Conservation (phyloP, 2,797 vertebrate genomes). For the Lophotriccus pileatus region DNA sequence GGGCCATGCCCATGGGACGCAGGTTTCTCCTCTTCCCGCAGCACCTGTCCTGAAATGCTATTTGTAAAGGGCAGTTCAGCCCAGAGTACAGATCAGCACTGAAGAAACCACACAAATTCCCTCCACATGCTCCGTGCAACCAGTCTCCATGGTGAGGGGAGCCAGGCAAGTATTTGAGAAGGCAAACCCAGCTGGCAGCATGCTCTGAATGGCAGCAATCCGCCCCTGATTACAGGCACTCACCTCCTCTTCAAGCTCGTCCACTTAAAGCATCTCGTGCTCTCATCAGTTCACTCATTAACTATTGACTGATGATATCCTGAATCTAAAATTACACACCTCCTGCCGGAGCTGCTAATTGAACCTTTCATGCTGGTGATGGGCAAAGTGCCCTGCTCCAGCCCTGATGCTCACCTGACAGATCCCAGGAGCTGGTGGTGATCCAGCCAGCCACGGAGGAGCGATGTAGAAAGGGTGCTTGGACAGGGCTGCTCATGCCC, state of each 20-base stretch:
- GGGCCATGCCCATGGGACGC: no score
- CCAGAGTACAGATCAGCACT: not conserved
- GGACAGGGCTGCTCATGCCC: not conserved
- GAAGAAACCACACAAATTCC: not conserved
- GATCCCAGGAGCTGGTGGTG: accelerated
- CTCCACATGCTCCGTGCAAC: accelerated
- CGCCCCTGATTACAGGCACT: slow-evolving; percentile 60
- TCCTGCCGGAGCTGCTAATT: slow-evolving; percentile 59
- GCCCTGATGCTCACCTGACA: not conserved
- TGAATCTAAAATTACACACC: slow-evolving; percentile 68
- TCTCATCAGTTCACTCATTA: slow-evolving; percentile 71
- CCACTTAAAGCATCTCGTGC: slow-evolving; percentile 27
- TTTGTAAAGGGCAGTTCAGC: not conserved
- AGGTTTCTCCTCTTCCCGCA: not conserved
- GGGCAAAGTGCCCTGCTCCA: slow-evolving; percentile 20
- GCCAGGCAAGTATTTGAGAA: slow-evolving; percentile 16
- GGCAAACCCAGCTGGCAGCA: slow-evolving; percentile 51
- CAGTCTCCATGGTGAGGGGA: slow-evolving; percentile 57
- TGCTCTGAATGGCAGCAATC: slow-evolving; percentile 66
- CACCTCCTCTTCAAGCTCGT: slow-evolving; percentile 57
- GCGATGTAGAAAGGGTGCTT: not conserved
- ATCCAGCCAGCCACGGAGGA: accelerated
- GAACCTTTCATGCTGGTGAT: slow-evolving; percentile 49
- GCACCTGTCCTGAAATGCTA: not conserved
- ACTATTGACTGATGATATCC: slow-evolving; percentile 65